Evolutionary conservation across 23 tunicate genomes (phyloP).

Genomic region (Halocynthia aurantium): DNA sequence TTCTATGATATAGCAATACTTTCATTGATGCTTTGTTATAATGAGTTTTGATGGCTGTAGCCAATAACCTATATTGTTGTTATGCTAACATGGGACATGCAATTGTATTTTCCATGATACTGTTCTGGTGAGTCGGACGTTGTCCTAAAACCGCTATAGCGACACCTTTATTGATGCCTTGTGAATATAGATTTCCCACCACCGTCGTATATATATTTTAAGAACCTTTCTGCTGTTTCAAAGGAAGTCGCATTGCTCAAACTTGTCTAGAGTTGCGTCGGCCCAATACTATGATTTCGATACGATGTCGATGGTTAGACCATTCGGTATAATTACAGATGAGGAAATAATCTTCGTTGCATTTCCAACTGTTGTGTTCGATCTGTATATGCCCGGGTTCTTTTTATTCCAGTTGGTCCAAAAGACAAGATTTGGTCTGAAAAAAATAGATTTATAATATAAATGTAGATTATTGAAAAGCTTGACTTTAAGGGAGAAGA

Average conservation of each 20-base stretch:
- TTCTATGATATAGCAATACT: no score
- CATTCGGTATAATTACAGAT: slow-evolving; percentile 47
- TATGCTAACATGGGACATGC: no score
- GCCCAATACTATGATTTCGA: slow-evolving; percentile 62
- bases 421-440: slow-evolving; percentile 63
- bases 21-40: no score
- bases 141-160: no score
- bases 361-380: slow-evolving; percentile 26
- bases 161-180: no score
- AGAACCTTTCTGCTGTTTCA: slow-evolving; percentile 52
- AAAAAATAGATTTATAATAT: not conserved
- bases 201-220: slow-evolving; percentile 4
- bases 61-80: no score
- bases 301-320: slow-evolving; percentile 50
- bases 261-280: slow-evolving; percentile 71
- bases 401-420: slow-evolving; percentile 85
- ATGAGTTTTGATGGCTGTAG: no score
- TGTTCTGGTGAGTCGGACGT: no score
- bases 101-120: no score
- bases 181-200: no score
- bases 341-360: slow-evolving; percentile 34
- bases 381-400: slow-evolving; percentile 36
- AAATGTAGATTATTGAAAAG: not conserved
- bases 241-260: slow-evolving; percentile 63
- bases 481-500: not conserved